Evolutionary conservation across 2,797 vertebrate genomes (phyloP), one percentile per base, ranked within the genome.

Genomic region (Jordanella pulchra): DNA sequence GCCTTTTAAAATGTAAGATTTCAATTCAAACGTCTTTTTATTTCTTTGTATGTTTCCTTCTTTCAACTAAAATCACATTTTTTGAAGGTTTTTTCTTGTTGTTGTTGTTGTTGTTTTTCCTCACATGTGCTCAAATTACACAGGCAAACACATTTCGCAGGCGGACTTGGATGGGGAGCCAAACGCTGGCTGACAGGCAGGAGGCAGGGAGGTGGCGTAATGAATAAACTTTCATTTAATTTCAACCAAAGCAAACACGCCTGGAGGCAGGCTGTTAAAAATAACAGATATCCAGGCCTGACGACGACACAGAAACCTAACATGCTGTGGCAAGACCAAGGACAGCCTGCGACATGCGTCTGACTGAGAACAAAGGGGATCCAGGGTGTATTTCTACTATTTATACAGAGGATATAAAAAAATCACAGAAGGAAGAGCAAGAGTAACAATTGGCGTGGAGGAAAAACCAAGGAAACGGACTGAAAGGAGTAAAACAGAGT

Each of bases 261-360:
- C 58, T 60, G 58, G 18, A n/a, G 30, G 35, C 35, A 44, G 39
- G 60, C 39, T 63, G 23, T 44, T 63, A 44, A 63, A 63, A 63
- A 63, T 63, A 63, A 63, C 60, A 61, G 32, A 9, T 35, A 47
- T 45, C 25, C n/a, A 45, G 27, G 25, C 64, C 64, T 12, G 44
- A 28, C 44, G 21, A 53, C 50, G 18, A n/a, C 18, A 13, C 65
- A 39, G 23, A 39, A 51, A 17, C 27, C 18, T 1, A 65, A 67
- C 47, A 2, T 65, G 64, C 44, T 18, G 25, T 13, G 64, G 44
- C 21, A 35, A 25, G 48, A 67, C 48, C 66, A 14, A 39, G 32
- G 48, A 27, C 18, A 7, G 48, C 64, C 35, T 54, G 14, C 12
- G 6, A 25, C 60, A 25, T 15, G 60, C 60, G 2, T 25, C 60